phyloP scores from a whole-genome alignment of 2,797 vertebrate species.

The Prunella strophiata region DNA sequence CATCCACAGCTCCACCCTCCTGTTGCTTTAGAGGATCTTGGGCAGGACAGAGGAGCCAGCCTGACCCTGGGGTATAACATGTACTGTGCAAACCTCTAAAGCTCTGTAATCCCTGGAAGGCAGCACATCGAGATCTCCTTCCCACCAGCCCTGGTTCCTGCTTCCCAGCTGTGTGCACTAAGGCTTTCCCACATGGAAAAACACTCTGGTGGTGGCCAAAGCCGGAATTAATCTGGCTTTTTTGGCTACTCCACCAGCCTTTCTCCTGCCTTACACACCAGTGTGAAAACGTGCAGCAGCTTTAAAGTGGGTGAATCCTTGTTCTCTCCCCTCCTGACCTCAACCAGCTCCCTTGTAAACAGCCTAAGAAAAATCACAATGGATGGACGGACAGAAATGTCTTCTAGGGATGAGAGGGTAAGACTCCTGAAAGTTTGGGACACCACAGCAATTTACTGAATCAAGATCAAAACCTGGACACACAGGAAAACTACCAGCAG shows the following conservation, averaged over 20 bases:
- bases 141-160: background rate
- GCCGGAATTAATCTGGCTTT: background rate
- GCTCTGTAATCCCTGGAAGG: background rate
- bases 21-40: accelerated
- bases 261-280: background rate
- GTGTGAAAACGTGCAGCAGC: conserved; percentile 14
- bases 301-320: background rate
- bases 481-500: background rate
- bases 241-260: background rate
- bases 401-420: background rate
- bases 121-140: background rate
- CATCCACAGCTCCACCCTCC: accelerated
- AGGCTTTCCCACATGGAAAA: background rate
- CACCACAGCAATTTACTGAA: background rate
- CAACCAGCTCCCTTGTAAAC: background rate
- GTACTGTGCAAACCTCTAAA: background rate
- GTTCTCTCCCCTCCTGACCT: background rate
- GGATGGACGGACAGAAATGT: background rate
- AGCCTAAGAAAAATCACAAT: background rate
- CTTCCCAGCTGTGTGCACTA: background rate
- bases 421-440: background rate
- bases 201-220: accelerated
- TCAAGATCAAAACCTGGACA: background rate
- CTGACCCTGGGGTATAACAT: background rate
- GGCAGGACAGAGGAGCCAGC: background rate